Percentiles rank a stretch among this genome's conserved stretches.
These are phyloP conservation scores for Stercorarius parasiticus DNA, from an alignment of 2,113 vertebrate species.

Conservation along the genomic window DNA sequence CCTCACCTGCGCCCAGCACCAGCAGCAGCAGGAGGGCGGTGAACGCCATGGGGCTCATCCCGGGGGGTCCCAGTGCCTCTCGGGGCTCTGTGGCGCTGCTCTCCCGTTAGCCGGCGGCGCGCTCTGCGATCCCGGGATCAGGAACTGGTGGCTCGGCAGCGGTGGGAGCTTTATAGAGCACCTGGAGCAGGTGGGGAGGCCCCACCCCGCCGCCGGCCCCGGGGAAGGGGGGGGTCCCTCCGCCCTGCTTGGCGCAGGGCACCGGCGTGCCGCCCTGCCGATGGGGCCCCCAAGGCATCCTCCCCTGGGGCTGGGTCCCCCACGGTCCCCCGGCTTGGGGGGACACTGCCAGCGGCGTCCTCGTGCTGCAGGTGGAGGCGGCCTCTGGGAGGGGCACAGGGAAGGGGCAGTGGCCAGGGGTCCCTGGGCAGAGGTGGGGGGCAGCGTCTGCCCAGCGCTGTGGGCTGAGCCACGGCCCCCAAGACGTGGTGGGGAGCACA, in stretches of 20 bases:
- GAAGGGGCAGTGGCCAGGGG: background rate
- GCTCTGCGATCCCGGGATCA: background rate
- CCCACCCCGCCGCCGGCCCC: background rate
- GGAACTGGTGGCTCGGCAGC: background rate
- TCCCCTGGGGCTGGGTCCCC: accelerated
- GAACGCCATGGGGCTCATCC: background rate
- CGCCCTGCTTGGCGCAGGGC: background rate
- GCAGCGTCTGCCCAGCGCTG: background rate
- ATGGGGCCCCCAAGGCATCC: background rate
- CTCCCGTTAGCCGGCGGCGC: background rate
- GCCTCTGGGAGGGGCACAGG: background rate
- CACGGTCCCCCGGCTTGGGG: accelerated
- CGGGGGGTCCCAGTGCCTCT: background rate
- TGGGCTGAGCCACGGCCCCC: background rate
- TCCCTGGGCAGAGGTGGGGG: accelerated
- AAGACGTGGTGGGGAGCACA: accelerated
- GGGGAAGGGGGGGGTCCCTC: background rate
- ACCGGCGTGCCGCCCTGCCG: accelerated
- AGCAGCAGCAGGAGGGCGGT: background rate
- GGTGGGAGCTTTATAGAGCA: constrained; percentile 45
- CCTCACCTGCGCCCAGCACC: constrained; percentile 4
- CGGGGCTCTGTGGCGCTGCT: background rate
- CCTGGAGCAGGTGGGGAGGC: constrained; percentile 42
- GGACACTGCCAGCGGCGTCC: no score
- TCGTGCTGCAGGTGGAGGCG: accelerated